These are phyloP conservation scores for Dysidea cf. avara DNA, from an alignment of 37 sponge, comb jelly and placozoan genomes.

Conservation along the genomic window DNA sequence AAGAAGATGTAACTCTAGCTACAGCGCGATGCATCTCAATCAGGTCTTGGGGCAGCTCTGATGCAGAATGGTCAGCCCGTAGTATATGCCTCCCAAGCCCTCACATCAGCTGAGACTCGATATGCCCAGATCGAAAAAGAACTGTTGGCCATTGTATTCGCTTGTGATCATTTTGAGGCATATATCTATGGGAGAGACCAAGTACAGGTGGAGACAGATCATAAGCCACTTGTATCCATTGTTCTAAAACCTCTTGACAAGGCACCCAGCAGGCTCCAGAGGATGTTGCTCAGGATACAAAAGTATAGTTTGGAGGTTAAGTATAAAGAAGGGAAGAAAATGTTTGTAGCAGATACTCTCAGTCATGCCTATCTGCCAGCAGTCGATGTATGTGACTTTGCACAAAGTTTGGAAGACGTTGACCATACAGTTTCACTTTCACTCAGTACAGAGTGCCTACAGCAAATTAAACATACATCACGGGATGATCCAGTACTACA, in stretches of 20 bases:
- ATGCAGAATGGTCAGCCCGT: too few species aligned
- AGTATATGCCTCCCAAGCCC: constrained; percentile 41
- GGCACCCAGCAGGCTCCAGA: background rate
- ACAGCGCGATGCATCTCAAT: background rate
- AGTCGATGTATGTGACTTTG: background rate
- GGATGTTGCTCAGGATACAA: background rate
- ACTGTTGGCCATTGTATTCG: constrained; percentile 53
- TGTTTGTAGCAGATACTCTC: background rate
- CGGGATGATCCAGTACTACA: background rate
- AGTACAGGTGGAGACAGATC: background rate
- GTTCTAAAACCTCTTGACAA: background rate
- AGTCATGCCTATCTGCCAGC: background rate
- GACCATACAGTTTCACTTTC: background rate
- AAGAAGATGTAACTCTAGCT: too few species aligned
- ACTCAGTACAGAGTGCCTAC: background rate
- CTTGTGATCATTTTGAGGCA: constrained; percentile 44
- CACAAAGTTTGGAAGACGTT: background rate
- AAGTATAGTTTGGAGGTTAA: background rate
- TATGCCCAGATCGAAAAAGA: constrained; percentile 58
- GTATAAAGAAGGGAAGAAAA: background rate
- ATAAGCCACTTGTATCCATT: background rate
- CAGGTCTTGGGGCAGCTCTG: background rate
- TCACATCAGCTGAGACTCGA: constrained; percentile 25
- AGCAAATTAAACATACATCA: background rate
- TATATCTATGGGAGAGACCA: constrained; percentile 10